Percentiles rank a stretch among this genome's conserved stretches.
Evolutionary conservation across 1,140 invertebrate species (phyloP).

Genomic region (Leptonema lineaticorne): DNA sequence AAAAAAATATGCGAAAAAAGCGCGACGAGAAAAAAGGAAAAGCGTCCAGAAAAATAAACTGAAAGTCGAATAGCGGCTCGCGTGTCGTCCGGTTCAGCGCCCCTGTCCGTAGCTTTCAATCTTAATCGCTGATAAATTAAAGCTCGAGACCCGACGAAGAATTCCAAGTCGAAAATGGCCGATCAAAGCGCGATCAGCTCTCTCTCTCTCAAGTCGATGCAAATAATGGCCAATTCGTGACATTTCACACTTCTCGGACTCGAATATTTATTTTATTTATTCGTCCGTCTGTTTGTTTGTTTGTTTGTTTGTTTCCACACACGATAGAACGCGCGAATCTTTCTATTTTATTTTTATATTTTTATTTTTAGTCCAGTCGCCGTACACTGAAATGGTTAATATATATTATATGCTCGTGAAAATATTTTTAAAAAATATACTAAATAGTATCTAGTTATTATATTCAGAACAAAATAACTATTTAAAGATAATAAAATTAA

Average conservation of each 20-base stretch:
- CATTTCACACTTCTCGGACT: slow-evolving; percentile 12
- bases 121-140: slow-evolving; percentile 35
- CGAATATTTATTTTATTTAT: background rate
- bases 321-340: background rate
- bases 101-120: slow-evolving; percentile 29
- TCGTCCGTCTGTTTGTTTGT: background rate
- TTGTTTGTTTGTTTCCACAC: background rate
- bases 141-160: background rate
- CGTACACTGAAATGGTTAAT: too few species aligned
- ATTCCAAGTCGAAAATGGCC: background rate
- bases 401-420: too few species aligned
- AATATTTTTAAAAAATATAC: too few species aligned
- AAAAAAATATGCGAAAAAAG: too few species aligned
- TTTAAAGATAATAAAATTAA: too few species aligned
- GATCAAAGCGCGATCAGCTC: slow-evolving; percentile 4
- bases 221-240: slow-evolving; percentile 22
- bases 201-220: background rate
- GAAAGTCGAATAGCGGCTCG: too few species aligned
- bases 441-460: too few species aligned
- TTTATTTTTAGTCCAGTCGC: background rate
- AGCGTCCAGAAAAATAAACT: too few species aligned
- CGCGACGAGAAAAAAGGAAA: too few species aligned
- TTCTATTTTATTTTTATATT: background rate
- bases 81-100: slow-evolving; percentile 6
- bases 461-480: too few species aligned